Evolutionary conservation across 2,113 vertebrate species (phyloP).

Genomic region (Rhinopomastus cyanomelas): DNA sequence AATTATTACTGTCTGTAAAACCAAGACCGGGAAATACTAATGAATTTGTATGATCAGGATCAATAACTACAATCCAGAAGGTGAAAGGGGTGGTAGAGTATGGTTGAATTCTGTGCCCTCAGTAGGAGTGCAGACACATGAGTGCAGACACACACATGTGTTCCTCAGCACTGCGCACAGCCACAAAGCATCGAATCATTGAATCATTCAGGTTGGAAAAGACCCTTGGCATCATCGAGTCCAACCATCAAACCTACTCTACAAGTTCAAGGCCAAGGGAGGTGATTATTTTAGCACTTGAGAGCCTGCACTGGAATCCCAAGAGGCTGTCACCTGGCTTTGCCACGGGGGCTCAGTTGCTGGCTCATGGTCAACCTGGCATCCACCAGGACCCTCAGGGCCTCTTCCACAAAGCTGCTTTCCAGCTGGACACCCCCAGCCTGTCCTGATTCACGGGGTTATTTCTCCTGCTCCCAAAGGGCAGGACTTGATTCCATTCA

Average conservation of each 20-base stretch:
- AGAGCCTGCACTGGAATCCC: background rate
- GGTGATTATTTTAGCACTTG: background rate
- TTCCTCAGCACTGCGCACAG: background rate
- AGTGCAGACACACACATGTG: background rate
- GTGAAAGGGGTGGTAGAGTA: background rate
- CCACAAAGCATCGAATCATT: background rate
- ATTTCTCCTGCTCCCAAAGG: background rate
- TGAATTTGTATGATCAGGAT: background rate
- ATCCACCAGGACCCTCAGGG: background rate
- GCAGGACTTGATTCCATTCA: background rate
- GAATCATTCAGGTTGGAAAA: too few relatives aligned
- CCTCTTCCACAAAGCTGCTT: background rate
- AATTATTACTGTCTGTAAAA: background rate
- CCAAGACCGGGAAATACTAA: background rate
- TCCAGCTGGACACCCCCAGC: background rate
- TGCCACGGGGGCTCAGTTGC: background rate
- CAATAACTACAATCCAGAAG: background rate
- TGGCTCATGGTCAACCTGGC: too few relatives aligned
- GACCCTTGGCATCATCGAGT: too few relatives aligned
- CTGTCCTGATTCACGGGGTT: background rate
- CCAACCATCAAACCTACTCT: too few relatives aligned
- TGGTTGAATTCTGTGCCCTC: background rate
- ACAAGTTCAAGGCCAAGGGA: background rate
- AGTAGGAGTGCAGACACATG: accelerated
- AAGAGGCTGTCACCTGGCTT: background rate